phyloP scores from a whole-genome alignment of 2,888 invertebrate species.

The Dicroscelio sp. region DNA sequence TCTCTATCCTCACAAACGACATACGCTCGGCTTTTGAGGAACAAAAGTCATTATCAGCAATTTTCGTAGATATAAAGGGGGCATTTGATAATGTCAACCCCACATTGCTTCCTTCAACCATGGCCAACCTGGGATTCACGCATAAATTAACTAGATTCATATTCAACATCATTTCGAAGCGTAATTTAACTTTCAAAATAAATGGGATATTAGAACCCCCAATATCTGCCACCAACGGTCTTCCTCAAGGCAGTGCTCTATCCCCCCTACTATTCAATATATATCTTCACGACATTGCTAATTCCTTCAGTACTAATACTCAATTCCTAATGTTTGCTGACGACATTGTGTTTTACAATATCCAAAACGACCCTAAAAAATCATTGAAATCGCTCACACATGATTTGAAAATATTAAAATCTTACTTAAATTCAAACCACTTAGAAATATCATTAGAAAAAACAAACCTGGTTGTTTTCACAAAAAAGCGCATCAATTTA shows the following conservation, averaged over 20 bases:
- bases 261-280: background rate
- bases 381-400: too few species aligned
- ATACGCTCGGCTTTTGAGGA: background rate
- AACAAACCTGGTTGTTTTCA: too few species aligned
- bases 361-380: too few species aligned
- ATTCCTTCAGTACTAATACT: too few species aligned
- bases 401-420: too few species aligned
- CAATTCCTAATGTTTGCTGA: too few species aligned
- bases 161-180: background rate
- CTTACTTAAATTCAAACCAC: too few species aligned
- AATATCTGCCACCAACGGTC: background rate
- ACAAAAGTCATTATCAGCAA: background rate
- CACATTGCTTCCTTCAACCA: background rate
- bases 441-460: too few species aligned
- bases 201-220: background rate
- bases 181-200: background rate
- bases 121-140: background rate
- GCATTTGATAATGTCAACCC: slow-evolving; percentile 4
- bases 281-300: too few species aligned
- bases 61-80: background rate
- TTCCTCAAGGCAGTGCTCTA: too few species aligned
- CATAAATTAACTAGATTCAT: background rate
- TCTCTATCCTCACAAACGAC: background rate
- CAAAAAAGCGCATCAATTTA: too few species aligned
- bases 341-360: too few species aligned